These are phyloP conservation scores for Elephantulus edwardii DNA, from an alignment of 2,113 vertebrate species.

Conservation along the genomic window DNA sequence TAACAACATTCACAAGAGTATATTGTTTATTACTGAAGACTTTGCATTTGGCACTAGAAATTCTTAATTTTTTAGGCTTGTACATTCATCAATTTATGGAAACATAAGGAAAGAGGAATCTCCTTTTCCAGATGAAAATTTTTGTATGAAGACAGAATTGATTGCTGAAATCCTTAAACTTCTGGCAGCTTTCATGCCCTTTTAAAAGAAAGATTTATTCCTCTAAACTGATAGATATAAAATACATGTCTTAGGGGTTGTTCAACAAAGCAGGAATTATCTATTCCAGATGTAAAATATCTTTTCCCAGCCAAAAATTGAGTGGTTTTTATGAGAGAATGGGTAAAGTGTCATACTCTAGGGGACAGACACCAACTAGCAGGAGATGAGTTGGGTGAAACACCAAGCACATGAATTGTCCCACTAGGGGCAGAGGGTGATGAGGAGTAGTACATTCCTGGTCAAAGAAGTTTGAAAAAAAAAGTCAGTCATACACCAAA, in stretches of 20 bases:
- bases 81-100: background rate
- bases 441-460: background rate
- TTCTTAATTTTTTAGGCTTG: background rate
- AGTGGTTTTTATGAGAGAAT: background rate
- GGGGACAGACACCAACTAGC: background rate
- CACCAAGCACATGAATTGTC: background rate
- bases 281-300: conserved; percentile 13
- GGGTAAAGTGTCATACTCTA: background rate
- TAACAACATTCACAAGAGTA: background rate
- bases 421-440: background rate
- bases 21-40: conserved; percentile 4
- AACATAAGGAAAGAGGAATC: no score
- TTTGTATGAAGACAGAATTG: background rate
- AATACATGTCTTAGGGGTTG: background rate
- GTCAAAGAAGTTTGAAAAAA: background rate
- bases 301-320: background rate
- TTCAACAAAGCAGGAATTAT: conserved; percentile 31
- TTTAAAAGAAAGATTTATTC: background rate
- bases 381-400: background rate
- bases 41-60: background rate
- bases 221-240: background rate
- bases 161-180: background rate
- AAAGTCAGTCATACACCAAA: background rate
- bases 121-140: background rate
- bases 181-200: background rate